Base-by-base conservation (phyloP, 2,113 vertebrate genomes). In the Myrmophylax atrothorax region DNA sequence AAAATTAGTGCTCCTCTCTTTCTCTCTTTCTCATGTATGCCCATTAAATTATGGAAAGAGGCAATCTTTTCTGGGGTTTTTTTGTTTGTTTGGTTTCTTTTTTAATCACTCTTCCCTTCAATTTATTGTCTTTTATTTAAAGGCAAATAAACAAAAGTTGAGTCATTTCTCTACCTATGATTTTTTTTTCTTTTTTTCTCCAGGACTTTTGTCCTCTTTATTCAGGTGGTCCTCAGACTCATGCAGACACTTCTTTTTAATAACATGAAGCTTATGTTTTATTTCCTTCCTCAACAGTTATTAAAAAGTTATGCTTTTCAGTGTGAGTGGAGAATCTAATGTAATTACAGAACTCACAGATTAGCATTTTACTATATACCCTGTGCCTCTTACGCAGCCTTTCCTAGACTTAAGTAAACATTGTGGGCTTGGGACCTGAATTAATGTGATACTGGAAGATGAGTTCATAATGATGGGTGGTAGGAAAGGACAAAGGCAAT, bases 171-270 rank as follows among this genome's bases (percentile, higher is more conserved):
- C n/a, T 47, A 17, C 38, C 12, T 55, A 3, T 2, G 3, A 6
- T 7, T 6, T 76, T 28, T 50, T 23, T 22, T 68, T 33, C 4
- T 46, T 69, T 69, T 29, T 70, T 59, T 3, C 18, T 58, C 6
- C 22, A 37, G 20, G 15, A 84, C 7, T 89, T 75, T 33, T 64
- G 26, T 68, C 29, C 7, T 52, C 29, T 77, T 44, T 94, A 8
- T 95, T 89, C 17, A 56, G 5, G 42, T 74, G 59, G 31, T 49
- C 73, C 83, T 93, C 42, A 81, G 78, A 69, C 40, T 47, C 25
- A 63, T 46, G 40, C 35, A 85, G 79, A 13, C 70, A 47, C 67
- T 88, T 87, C 38, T 82, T 78, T 88, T 93, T 91, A 87, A 92
- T 92, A 88, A 83, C 18, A 12, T 47, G 47, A 60, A 83, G 64